Evolutionary conservation across 2,113 vertebrate genomes (phyloP), one percentile per base, ranked within the genome.

Genomic region (Pipra filicauda): DNA sequence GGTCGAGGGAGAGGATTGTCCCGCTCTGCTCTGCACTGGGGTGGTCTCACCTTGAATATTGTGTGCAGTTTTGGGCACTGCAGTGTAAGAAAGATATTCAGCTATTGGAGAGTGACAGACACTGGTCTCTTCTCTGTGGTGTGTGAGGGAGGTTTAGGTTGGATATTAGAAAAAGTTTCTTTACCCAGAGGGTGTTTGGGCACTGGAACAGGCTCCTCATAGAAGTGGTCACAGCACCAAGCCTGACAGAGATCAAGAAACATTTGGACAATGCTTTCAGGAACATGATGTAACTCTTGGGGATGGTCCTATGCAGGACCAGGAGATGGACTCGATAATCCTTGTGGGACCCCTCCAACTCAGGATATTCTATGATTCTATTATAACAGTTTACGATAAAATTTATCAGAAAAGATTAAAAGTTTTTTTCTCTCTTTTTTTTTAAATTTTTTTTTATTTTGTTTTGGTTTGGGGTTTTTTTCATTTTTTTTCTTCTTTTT

Each of bases 31-130:
- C 21, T 76, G 52, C 1, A 1, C 31, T 73, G 54, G 6, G 9
- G 9, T 0, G 0, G 46, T 14, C 39, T 75, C 39, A 54, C 23
- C 26, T 46, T 0, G 0, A 82, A 20, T 31, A 3, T 6, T 8
- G 39, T 15, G 54, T 8, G 2, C 9, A 41, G 62, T 3, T 62
- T 19, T 62, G 55, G 24, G 8, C 0, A 1, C 4, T 4, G 12
- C 4, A 35, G 13, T 2, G 6, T 15, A 13, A 41, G n/a, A 69
- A 46, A 52, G 48, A 5, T 6, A 35, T 22, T 7, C 10, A 62
- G 4, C 30, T 70, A 6, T 46, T 30, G 4, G 39, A 52, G 22
- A 3, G 10, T 9, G 16, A 4, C 20, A 70, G 46, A 5, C 9
- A 46, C 41, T 75, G 46, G 18, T 24, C 30, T 39, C 69, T n/a